phyloP scores from a whole-genome alignment of 92 coral and sea anemone genomes.

The Porites rus region DNA sequence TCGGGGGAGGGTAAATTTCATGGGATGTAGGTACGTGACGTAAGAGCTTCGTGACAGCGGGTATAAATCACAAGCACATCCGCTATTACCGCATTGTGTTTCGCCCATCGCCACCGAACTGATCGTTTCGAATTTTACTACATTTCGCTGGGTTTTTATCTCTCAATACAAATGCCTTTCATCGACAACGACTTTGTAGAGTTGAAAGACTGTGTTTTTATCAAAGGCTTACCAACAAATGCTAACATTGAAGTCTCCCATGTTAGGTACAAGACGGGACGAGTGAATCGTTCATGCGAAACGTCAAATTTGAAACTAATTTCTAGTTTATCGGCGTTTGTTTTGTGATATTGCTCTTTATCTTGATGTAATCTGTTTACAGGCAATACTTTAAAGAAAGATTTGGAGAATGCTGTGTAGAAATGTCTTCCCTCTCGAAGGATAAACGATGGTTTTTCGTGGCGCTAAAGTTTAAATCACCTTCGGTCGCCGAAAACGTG shows the following conservation, averaged over 20 bases:
- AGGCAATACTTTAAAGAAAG: slow-evolving; percentile 41
- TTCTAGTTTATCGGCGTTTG: not conserved
- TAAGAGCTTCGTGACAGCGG: too few species aligned
- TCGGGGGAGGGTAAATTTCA: too few species aligned
- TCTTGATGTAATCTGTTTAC: not conserved
- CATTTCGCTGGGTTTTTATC: too few species aligned
- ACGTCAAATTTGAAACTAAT: not conserved
- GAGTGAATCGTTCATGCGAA: not conserved
- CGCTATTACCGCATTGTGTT: not conserved
- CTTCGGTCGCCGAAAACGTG: slow-evolving; percentile 8
- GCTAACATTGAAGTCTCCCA: not conserved
- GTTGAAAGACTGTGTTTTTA: slow-evolving; percentile 18
- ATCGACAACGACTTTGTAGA: slow-evolving; percentile 5
- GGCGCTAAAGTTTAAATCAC: slow-evolving; percentile 14
- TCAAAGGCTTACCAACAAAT: slow-evolving; percentile 21
- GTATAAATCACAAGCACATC: not conserved
- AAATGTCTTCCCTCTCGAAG: slow-evolving; percentile 31
- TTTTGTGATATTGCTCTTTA: slow-evolving; percentile 1
- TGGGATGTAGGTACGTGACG: too few species aligned
- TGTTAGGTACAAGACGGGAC: slow-evolving; percentile 13
- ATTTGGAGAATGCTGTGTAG: slow-evolving; percentile 34
- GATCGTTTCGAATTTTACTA: too few species aligned
- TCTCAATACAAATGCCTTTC: slow-evolving; percentile 14
- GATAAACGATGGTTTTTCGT: slow-evolving; percentile 34
- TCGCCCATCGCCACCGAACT: not conserved